Percentiles rank a stretch among this genome's conserved stretches.
Conservation (phyloP, 2,888 invertebrate genomes). For the Alentia gelatinosa region DNA sequence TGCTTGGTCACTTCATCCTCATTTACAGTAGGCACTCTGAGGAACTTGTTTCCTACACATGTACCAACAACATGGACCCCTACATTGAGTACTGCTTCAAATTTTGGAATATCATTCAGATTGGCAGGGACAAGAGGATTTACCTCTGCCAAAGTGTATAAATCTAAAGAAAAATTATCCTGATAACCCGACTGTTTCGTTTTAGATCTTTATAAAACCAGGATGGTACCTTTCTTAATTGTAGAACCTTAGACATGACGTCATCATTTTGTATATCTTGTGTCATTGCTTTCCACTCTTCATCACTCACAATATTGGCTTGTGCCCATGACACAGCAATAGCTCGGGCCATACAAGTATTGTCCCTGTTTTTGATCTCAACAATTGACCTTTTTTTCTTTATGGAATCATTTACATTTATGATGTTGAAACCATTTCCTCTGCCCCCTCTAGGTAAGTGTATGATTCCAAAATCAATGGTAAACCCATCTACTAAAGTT, state of each 20-base stretch:
- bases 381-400: not conserved
- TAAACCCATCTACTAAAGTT: not conserved
- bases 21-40: not conserved
- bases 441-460: not conserved
- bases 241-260: not conserved
- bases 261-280: not conserved
- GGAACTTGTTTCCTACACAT: not conserved
- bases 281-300: not conserved
- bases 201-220: not conserved
- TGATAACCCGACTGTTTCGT: not conserved
- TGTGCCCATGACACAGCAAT: not conserved
- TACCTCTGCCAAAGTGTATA: not conserved
- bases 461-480: not conserved
- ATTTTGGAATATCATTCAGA: not conserved
- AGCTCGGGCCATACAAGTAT: not conserved
- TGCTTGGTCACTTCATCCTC: not conserved
- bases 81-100: not conserved
- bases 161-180: not conserved
- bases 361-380: not conserved
- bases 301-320: not conserved
- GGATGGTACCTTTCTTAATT: not conserved
- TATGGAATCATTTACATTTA: not conserved
- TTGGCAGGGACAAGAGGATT: not conserved
- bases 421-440: not conserved
- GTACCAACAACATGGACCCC: not conserved